phyloP scores from a whole-genome alignment of 2,888 invertebrate species.

The Uloborus plumipes region DNA sequence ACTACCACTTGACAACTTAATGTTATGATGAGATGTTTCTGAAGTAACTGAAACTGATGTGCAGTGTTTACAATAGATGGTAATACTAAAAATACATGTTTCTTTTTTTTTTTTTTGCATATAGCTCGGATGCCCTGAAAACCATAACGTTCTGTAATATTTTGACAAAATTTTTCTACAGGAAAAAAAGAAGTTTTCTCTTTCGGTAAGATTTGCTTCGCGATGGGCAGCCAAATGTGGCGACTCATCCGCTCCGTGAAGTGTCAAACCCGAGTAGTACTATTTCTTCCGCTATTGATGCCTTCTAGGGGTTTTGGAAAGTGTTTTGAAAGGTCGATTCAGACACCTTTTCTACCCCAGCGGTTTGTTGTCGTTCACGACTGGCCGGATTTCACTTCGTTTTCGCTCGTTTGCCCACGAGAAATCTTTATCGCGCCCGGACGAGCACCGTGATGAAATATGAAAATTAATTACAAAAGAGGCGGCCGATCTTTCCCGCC shows the following conservation, averaged over 20 bases:
- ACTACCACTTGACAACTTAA: too few relatives aligned
- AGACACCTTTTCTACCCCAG: background rate
- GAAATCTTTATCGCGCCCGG: conserved; percentile 17
- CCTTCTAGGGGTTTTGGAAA: conserved; percentile 36
- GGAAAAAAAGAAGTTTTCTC: too few relatives aligned
- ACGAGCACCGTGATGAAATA: conserved; percentile 58
- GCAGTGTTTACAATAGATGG: too few relatives aligned
- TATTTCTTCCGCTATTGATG: conserved; percentile 60
- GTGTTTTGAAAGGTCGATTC: conserved; percentile 32
- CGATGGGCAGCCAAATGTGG: too few relatives aligned
- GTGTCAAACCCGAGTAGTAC: conserved; percentile 40
- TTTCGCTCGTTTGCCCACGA: conserved; percentile 13
- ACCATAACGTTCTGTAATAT: too few relatives aligned
- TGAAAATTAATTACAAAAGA: conserved; percentile 63
- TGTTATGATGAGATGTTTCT: too few relatives aligned
- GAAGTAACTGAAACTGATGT: too few relatives aligned
- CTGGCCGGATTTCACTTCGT: conserved; percentile 30
- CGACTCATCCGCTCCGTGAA: background rate
- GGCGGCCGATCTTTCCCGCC: background rate
- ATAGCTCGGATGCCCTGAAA: too few relatives aligned
- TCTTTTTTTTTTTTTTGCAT: too few relatives aligned
- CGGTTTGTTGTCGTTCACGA: conserved; percentile 31
- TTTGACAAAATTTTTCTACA: too few relatives aligned
- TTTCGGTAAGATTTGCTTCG: too few relatives aligned
- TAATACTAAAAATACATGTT: too few relatives aligned